Evolutionary conservation across 1,140 invertebrate species (phyloP).

Genomic region (Latrodectus geometricus): DNA sequence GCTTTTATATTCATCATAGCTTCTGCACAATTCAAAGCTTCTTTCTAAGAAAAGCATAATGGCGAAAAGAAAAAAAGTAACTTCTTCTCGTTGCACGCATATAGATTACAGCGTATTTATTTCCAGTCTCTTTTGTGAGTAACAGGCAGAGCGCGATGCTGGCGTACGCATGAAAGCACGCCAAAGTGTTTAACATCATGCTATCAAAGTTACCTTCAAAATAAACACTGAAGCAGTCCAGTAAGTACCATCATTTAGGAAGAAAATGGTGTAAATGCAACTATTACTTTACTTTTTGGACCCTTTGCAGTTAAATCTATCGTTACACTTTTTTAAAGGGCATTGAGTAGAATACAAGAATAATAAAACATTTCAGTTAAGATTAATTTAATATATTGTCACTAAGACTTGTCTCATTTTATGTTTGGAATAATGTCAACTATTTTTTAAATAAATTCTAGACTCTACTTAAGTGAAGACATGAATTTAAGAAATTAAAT

Average conservation of each 20-base stretch:
- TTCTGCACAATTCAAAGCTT: constrained; percentile 3
- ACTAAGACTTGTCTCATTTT: too few relatives aligned
- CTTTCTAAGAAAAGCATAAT: background rate
- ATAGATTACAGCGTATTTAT: constrained; percentile 50
- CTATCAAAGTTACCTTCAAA: constrained; percentile 1
- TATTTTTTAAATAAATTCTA: too few relatives aligned
- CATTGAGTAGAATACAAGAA: too few relatives aligned
- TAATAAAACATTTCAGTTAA: too few relatives aligned
- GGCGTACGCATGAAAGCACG: background rate
- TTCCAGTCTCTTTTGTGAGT: constrained; percentile 36
- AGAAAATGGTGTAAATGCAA: background rate
- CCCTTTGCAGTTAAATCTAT: too few relatives aligned
- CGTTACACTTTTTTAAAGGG: too few relatives aligned
- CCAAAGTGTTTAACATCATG: background rate
- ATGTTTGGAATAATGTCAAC: too few relatives aligned
- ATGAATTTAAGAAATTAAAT: too few relatives aligned
- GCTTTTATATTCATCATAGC: constrained; percentile 18
- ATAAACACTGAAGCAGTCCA: background rate
- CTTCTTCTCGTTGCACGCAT: constrained; percentile 20
- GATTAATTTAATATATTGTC: too few relatives aligned
- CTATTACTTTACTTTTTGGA: too few relatives aligned
- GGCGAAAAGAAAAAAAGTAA: background rate
- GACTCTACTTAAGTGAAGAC: too few relatives aligned
- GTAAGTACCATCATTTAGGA: background rate
- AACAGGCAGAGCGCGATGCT: constrained; percentile 12